These are phyloP conservation scores for Ephydatia muelleri DNA, from an alignment of 37 sponge, comb jelly and placozoan genomes.

Conservation along the genomic window DNA sequence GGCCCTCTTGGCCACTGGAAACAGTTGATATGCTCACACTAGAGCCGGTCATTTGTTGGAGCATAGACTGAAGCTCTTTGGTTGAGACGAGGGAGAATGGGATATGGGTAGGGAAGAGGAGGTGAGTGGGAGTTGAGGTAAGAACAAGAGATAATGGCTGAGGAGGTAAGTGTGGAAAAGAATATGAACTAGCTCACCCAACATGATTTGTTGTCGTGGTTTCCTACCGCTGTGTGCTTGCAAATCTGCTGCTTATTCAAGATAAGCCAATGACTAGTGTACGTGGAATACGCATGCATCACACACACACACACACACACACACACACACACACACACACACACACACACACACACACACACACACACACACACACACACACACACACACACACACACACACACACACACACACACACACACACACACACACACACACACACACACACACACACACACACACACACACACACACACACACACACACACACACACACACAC, in stretches of 20 bases:
- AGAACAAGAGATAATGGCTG: too few relatives aligned
- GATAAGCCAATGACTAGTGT: not conserved
- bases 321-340: slow-evolving; percentile 3
- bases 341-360: not conserved
- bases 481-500: slow-evolving; percentile 6
- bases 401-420: not conserved
- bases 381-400: not conserved
- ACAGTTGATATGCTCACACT: not conserved
- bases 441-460: slow-evolving; percentile 20
- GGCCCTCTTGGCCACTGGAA: not conserved
- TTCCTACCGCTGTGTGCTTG: slow-evolving; percentile 16
- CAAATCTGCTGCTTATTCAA: slow-evolving; percentile 8
- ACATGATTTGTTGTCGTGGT: slow-evolving; percentile 51
- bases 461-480: slow-evolving; percentile 9
- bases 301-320: slow-evolving; percentile 7
- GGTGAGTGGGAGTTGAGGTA: too few relatives aligned
- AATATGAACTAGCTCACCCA: slow-evolving; percentile 38
- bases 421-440: not conserved
- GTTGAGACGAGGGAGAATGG: too few relatives aligned
- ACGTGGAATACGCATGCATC: not conserved
- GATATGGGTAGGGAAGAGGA: too few relatives aligned
- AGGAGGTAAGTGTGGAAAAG: not conserved
- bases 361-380: slow-evolving; percentile 20
- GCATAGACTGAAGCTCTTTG: slow-evolving; percentile 62
- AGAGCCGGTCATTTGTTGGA: slow-evolving; percentile 14